Evolutionary conservation across 2,797 vertebrate species (phyloP).

Genomic region (Lophotriccus pileatus): DNA sequence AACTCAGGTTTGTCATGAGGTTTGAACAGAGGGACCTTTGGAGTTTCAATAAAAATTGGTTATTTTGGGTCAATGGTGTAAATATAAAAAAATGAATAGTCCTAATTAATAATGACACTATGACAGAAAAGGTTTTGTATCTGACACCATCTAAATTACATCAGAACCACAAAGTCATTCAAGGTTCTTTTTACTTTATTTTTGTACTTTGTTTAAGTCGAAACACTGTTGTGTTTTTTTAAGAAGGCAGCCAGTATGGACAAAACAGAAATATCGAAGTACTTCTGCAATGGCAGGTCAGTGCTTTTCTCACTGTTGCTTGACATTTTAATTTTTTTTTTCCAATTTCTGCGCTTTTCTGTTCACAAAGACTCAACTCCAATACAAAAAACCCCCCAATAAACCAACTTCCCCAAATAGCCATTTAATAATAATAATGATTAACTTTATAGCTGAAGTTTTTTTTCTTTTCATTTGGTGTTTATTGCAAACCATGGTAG

Average conservation of each 20-base stretch:
- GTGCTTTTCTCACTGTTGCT: not conserved
- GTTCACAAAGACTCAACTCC: not conserved
- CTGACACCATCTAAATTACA: not conserved
- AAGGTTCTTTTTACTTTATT: not conserved
- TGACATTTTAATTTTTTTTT: not conserved
- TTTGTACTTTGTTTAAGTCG: not conserved
- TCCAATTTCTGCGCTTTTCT: not conserved
- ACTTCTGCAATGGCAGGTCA: not conserved
- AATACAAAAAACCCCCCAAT: not conserved
- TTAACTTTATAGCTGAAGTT: not conserved
- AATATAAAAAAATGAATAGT: not conserved
- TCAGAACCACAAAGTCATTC: not conserved
- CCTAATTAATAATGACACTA: not conserved
- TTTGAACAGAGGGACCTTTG: not conserved
- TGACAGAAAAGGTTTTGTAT: not conserved
- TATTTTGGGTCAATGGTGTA: not conserved
- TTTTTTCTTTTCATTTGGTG: not conserved
- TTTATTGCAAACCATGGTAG: slow-evolving; percentile 29
- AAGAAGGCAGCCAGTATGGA: not conserved
- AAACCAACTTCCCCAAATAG: not conserved
- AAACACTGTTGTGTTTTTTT: not conserved
- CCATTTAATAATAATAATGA: not conserved
- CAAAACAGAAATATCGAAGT: not conserved
- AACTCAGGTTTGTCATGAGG: not conserved
- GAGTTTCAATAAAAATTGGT: not conserved